Percentiles rank a stretch among this genome's conserved stretches.
These are phyloP conservation scores for Troides helena DNA, from an alignment of 2,888 invertebrate species.

Conservation along the genomic window DNA sequence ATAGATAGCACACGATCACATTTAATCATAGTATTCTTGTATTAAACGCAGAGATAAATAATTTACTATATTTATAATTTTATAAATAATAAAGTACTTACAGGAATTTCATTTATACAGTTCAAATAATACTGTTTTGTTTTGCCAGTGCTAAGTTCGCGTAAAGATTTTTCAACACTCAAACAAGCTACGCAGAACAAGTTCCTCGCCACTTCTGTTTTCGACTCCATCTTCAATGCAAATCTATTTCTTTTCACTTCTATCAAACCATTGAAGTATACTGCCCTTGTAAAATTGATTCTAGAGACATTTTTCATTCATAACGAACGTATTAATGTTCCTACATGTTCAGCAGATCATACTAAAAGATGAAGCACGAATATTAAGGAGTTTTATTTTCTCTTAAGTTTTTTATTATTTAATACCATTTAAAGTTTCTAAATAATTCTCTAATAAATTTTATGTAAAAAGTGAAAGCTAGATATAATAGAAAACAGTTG, in stretches of 20 bases:
- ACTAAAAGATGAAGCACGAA: not conserved
- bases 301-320: constrained; percentile 22
- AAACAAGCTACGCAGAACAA: constrained; percentile 63
- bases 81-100: constrained; percentile 42
- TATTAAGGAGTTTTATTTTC: not conserved
- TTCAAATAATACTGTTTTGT: constrained; percentile 54
- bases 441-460: not conserved
- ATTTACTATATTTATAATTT: not conserved
- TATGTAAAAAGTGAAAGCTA: constrained; percentile 15
- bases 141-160: constrained; percentile 50
- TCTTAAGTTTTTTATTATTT: not conserved
- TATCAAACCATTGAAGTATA: not conserved
- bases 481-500: constrained; percentile 15
- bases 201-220: constrained; percentile 43
- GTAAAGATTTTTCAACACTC: constrained; percentile 53
- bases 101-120: constrained; percentile 59
- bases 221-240: constrained; percentile 45
- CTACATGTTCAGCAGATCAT: not conserved
- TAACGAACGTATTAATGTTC: not conserved
- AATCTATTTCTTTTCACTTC: not conserved
- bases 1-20: too few species aligned
- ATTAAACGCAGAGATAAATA: not conserved
- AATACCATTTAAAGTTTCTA: not conserved
- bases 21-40: not conserved
- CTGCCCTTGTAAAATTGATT: not conserved